Base-by-base conservation (phyloP, 2,888 invertebrate species). In the Blera fallax region DNA sequence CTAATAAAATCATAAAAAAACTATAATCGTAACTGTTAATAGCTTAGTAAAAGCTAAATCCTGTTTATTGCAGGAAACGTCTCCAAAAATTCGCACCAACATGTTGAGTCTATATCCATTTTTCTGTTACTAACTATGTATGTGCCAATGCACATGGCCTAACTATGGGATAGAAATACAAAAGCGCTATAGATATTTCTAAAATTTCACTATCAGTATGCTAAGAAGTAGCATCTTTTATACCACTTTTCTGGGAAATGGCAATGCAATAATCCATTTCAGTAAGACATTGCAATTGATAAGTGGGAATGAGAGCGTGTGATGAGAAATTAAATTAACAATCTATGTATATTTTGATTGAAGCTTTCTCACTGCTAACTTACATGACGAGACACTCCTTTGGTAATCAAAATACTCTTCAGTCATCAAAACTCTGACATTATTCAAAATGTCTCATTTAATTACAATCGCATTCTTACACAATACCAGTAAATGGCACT, bases 381-480 rank as follows among this genome's bases (percentile, higher is more conserved):
- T 54, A 50, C 10, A 45, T 27, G 11, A 52, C 29, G 21, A 34
- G 43, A 14, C 43, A 56, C 78, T 56, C 64, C 72, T 73, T 54
- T 60, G 64, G 32, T 29, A 79, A 73, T 79, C 79, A 64, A 73
- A 56, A 56, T 27, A 70, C 24, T 37, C 60, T 56, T 34, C 32
- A 54, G 34, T 27, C 45, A 70, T 45, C 62, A 56, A 40, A 72
- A 67, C 60, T 21, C 65, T 72, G 79, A 79, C 73, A 79, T 79
- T 79, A 72, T 79, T 72, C 72, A 32, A 79, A 72, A 79, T 79
- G 78, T 79, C 78, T 79, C 62, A 72, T 79, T 79, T 72, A 79
- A 64, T 79, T 64, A 73, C 73, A 80, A 58, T 65, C 32, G 60
- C 58, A 65, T 34, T 67, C 43, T 80, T 80, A 52, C 65, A 73